phyloP scores from a whole-genome alignment of 2,888 invertebrate genomes.

The Dynastes hyllus region DNA sequence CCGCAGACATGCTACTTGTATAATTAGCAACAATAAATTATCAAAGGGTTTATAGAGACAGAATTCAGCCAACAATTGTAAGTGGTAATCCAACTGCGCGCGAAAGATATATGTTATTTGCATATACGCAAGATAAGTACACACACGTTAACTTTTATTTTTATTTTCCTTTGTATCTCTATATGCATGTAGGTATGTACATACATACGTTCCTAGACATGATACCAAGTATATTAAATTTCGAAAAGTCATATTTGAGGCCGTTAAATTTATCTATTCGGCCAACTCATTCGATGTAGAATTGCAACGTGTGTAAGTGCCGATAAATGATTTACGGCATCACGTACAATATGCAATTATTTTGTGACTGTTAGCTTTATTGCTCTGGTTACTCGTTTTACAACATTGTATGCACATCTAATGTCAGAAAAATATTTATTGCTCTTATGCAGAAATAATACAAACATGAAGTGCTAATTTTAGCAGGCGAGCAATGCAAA shows the following conservation, averaged over 20 bases:
- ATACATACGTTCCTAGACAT: neutral
- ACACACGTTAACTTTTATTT: neutral
- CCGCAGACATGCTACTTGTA: conserved; percentile 30
- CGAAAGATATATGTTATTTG: conserved; percentile 8
- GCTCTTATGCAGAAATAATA: too few relatives aligned
- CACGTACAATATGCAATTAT: conserved; percentile 3
- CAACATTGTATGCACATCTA: neutral
- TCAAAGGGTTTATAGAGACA: neutral
- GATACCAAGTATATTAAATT: neutral
- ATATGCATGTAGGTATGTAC: neutral
- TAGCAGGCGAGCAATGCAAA: neutral
- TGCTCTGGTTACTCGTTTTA: neutral
- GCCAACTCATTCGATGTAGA: neutral
- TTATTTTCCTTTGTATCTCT: neutral
- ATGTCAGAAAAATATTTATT: neutral
- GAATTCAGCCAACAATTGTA: neutral
- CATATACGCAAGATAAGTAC: neutral
- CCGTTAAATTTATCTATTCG: conserved; percentile 1
- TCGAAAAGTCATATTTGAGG: neutral
- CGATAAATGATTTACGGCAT: neutral
- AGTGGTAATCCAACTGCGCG: neutral
- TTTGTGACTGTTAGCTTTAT: neutral
- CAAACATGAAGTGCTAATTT: too few relatives aligned
- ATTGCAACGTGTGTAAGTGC: neutral
- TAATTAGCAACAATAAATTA: conserved; percentile 28